Evolutionary conservation across 2,797 vertebrate genomes (phyloP), one percentile per base, ranked within the genome.

Genomic region (Lagorchestes hirsutus): DNA sequence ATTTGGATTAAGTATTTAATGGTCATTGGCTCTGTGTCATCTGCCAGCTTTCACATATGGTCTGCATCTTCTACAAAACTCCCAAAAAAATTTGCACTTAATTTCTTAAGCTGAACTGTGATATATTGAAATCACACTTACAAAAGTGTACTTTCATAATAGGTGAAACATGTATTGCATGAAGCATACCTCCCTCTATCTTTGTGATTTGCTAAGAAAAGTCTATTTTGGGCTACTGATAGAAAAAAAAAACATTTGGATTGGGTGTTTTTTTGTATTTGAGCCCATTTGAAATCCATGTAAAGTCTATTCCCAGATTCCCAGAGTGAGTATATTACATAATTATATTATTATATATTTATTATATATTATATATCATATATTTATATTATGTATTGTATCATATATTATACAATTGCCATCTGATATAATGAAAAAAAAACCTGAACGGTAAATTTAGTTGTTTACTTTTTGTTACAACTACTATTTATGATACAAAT

Each of bases 161-260:
- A 58, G 74, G 57, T 1, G 11, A 82, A 54, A 91, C 55, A 56
- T 34, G 18, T 50, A 22, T 82, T 22, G 28, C 24, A 92, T n/a
- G 1, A 0, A 29, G 1, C 28, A 54, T 29, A 58, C 57, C 9
- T n/a, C 34, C 82, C 9, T n/a, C 34, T 59, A 16, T 54, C 67
- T 40, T 74, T 74, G 55, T 90, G 90, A 82, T 40, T 91, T 82
- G 14, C 14, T 58, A 67, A 55, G 54, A 50, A 94, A 87, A 96
- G 13, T 55, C 2, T 0, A 1, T 55, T 54, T 74, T 31, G 50
- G 31, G 34, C 10, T 93, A 40, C 28, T 54, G n/a, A 91, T 40
- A 22, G 92, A 52, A 94, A 90, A 62, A 92, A 56, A 22, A 28
- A 54, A 16, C 56, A 54, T 27, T 91, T 82, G 67, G 8, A 13